Conservation (phyloP, 1,140 invertebrate species). For the Drosophila erecta region DNA sequence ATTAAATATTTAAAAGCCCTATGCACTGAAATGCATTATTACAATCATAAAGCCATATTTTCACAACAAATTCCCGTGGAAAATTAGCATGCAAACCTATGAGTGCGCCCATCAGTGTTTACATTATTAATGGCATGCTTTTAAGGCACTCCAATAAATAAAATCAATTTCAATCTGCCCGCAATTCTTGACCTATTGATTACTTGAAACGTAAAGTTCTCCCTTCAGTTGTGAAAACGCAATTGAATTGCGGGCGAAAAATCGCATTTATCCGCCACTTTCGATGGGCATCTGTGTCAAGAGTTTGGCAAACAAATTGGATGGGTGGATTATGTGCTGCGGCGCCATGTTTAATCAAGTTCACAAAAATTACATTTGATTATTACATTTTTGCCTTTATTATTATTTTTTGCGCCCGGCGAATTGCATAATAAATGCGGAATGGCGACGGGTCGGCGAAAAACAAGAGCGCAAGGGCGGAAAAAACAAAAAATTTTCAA, state of each 20-base stretch:
- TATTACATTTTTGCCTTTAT: not conserved
- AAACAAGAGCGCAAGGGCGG: constrained; percentile 5
- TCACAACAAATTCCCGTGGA: no score
- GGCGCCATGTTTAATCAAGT: constrained; percentile 60
- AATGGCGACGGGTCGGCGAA: not conserved
- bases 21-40: no score
- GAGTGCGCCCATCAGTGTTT: not conserved
- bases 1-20: no score
- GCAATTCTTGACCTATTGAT: constrained; percentile 1
- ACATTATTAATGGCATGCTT: not conserved
- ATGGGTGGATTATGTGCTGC: constrained; percentile 13
- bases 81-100: no score
- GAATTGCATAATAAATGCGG: constrained; percentile 69
- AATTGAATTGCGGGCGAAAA: constrained; percentile 2
- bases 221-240: constrained; percentile 6
- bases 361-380: constrained; percentile 63
- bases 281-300: constrained; percentile 28
- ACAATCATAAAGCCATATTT: no score
- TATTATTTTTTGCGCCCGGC: not conserved
- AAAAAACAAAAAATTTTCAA: constrained; percentile 68
- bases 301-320: constrained; percentile 38
- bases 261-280: not conserved
- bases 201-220: not conserved
- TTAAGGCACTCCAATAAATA: not conserved
- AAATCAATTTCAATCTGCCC: not conserved